These are phyloP conservation scores for Crioceris asparagi DNA, from an alignment of 2,888 invertebrate genomes.

Conservation along the genomic window DNA sequence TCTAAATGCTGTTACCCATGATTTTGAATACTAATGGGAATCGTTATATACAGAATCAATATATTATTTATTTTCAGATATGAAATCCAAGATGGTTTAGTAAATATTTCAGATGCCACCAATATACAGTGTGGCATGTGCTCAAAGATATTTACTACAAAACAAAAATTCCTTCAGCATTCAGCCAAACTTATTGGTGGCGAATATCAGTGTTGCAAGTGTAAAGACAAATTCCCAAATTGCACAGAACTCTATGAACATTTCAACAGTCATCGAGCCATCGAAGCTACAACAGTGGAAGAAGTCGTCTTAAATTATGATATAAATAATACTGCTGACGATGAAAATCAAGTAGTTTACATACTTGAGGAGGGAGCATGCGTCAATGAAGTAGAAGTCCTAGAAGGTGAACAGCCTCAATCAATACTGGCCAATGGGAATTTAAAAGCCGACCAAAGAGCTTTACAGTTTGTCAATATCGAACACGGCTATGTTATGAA, in stretches of 20 bases:
- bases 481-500: conserved; percentile 37
- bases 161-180: conserved; percentile 30
- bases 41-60: too few species aligned
- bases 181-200: conserved; percentile 29
- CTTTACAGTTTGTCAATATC: conserved; percentile 28
- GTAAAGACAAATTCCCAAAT: conserved; percentile 26
- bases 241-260: conserved; percentile 31
- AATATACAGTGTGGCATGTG: conserved; percentile 33
- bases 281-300: conserved; percentile 14
- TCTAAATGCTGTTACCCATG: too few species aligned
- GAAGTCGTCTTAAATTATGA: conserved; percentile 24
- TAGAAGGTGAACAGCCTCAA: conserved; percentile 4
- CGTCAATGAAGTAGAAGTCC: conserved; percentile 20
- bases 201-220: conserved; percentile 32
- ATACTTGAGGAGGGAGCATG: conserved; percentile 32
- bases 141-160: conserved; percentile 27
- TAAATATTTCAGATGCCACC: too few species aligned
- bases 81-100: too few species aligned
- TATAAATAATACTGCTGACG: conserved; percentile 23
- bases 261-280: conserved; percentile 29
- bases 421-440: too few species aligned
- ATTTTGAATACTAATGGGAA: too few species aligned
- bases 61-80: too few species aligned
- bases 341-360: conserved; percentile 31
- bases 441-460: too few species aligned